A percentile compares a stretch with the other conserved stretches of the same genome.
phyloP scores from a whole-genome alignment of 2,888 invertebrate genomes.

The Stegophylla sp. region DNA sequence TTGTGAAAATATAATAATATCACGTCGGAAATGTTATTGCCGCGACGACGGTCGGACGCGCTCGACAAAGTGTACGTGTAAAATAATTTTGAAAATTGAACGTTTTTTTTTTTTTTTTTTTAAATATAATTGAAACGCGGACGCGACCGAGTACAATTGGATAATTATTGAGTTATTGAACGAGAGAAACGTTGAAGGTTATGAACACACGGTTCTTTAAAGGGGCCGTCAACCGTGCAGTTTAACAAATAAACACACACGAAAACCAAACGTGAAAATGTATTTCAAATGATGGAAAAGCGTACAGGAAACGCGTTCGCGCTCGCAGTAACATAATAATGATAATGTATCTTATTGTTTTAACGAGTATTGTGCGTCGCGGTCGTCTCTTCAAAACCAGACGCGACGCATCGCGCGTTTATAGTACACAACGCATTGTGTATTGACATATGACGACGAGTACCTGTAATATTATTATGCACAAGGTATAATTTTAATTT shows the following conservation, averaged over 20 bases:
- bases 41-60: conserved; percentile 1
- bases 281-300: too few species aligned
- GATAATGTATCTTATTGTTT: neutral
- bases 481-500: neutral
- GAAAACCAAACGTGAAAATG: neutral
- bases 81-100: conserved; percentile 37
- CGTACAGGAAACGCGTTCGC: too few species aligned
- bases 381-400: too few species aligned
- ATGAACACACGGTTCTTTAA: conserved; percentile 18
- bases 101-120: too few species aligned
- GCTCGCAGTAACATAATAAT: too few species aligned
- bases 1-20: neutral
- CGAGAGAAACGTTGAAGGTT: conserved; percentile 8
- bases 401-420: too few species aligned
- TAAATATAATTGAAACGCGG: conserved; percentile 46
- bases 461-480: neutral
- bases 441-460: too few species aligned
- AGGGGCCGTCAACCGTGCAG: conserved; percentile 21
- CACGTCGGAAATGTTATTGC: conserved; percentile 14
- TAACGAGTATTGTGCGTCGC: too few species aligned
- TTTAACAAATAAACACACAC: conserved; percentile 11
- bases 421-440: too few species aligned
- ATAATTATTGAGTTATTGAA: conserved; percentile 29
- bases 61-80: conserved; percentile 12
- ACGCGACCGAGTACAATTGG: conserved; percentile 41